Percentiles rank a stretch among this genome's conserved stretches.
Evolutionary conservation across 2,113 vertebrate species (phyloP).

Genomic region (Melanerpes formicivorus): DNA sequence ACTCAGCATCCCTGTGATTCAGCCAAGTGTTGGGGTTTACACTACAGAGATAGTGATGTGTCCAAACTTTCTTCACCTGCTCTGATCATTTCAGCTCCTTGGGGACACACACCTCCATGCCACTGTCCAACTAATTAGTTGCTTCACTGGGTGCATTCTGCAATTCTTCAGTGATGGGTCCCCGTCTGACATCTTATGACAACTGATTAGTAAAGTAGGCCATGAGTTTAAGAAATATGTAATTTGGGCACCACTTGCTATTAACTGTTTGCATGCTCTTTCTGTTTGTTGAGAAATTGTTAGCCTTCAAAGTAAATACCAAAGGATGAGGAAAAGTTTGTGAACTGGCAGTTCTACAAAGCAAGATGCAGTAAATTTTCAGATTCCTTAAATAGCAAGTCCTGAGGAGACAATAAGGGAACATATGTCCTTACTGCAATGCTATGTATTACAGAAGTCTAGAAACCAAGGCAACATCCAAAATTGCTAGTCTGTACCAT

Average conservation of each 20-base stretch:
- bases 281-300: neutral
- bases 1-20: neutral
- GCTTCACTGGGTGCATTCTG: slow-evolving; percentile 75
- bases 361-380: neutral
- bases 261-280: slow-evolving; percentile 66
- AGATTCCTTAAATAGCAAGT: neutral
- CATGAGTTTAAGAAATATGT: slow-evolving; percentile 70
- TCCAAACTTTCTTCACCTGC: slow-evolving; percentile 74
- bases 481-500: neutral
- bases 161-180: slow-evolving; percentile 71
- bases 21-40: slow-evolving; percentile 48
- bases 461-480: slow-evolving; percentile 4
- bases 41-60: slow-evolving; percentile 29
- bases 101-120: slow-evolving; percentile 71
- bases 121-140: slow-evolving; percentile 78
- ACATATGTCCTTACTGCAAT: neutral
- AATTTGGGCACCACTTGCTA: slow-evolving; percentile 56
- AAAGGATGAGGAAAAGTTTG: neutral
- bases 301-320: neutral
- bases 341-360: neutral
- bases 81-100: slow-evolving; percentile 62
- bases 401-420: neutral
- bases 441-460: neutral
- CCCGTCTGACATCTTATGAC: slow-evolving; percentile 76
- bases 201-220: slow-evolving; percentile 79